Base-by-base conservation (phyloP, 92 coral and sea anemone genomes). In the Chrysogorgia sp. region DNA sequence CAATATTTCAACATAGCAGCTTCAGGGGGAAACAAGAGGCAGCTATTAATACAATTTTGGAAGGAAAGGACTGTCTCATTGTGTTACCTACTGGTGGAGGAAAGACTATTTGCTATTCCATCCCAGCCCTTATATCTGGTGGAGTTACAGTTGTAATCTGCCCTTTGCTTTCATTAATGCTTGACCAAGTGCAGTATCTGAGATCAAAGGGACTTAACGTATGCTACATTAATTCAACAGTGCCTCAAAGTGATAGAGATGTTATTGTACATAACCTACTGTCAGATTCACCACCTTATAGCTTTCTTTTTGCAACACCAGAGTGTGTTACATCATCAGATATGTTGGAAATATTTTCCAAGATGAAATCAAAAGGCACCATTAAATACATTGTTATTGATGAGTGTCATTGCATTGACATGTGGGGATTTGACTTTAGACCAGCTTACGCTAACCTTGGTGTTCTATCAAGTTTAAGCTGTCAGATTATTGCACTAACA, bases 351-450 rank as follows among this genome's bases (percentile, higher is more conserved):
- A 28, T 79, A 10, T 35, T 87, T 0, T 6, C 35, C 20, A 71
- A 34, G 8, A 67, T 67, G 74, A 67, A 43, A 7, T 20, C 79
- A 6, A 55, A 69, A 0, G 62, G 65, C 23, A 40, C 83, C 7
- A 7, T 83, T 5, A 79, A 53, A 13, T 78, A 55, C 47, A 76
- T 84, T 57, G 89, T 84, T 2, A 72, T 88, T 3, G 84, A 84
- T 52, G 92, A 88, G 41, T 62, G 86, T 40, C 92, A 84, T 32
- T 84, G 89, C 26, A 80, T 88, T 55, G 89, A 88, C 60, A 43
- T 64, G 28, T 88, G 92, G 92, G 89, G 92, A n/a, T 80, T 67
- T 57, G 71, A 80, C 67, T 88, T 88, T 52, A 63, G 86, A 7
- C 88, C 88, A 24, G 70, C 81, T 2, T 84, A 88, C 76, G 66